Evolutionary conservation across 2,888 invertebrate genomes (phyloP), one percentile per base, ranked within the genome.

Genomic region (Herminia tarsipennalis): DNA sequence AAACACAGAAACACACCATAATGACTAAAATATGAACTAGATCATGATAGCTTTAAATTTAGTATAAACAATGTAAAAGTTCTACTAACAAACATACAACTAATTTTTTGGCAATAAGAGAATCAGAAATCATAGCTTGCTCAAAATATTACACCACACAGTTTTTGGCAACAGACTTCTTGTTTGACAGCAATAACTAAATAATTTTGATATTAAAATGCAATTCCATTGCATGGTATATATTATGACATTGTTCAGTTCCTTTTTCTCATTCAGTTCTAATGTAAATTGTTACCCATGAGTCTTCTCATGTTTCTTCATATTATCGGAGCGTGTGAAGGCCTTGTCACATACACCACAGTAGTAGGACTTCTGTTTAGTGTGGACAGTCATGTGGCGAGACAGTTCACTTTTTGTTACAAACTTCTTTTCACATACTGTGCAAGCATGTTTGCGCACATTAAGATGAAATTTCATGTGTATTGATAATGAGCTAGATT

Each of bases 271-370:
- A 55, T 57, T 60, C 53, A 55, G 56, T 56, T 56, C 67, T 66
- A 50, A 51, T 56, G 30, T 57, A 34, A 47, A 43, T 41, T 50
- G 59, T 79, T 78, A 92, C 59, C 92, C 92, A 80, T 92, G 92
- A 64, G 92, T 92, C 78, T 92, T 92, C 69, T 92, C 92, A 83
- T 92, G 92, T 73, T 92, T 92, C 70, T 92, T 92, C 92, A 92
- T 92, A 57, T 92, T 92, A 56, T 92, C 92, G 14, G 92, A 92
- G 45, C 92, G 87, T 54, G 92, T 92, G 67, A 92, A 92, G 32
- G 92, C 92, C 73, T 92, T 92, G 67, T 92, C 92, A 66, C 92
- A 92, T 17, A 92, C 92, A 40, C 92, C 89, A 70, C 92, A 92
- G 60, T 92, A 92, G 57, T 92, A 92, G 0, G 92, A 92, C 61